A percentile compares a stretch with the other conserved stretches of the same genome.
phyloP scores from a whole-genome alignment of 2,797 vertebrate species.

The Thunnus albacares region DNA sequence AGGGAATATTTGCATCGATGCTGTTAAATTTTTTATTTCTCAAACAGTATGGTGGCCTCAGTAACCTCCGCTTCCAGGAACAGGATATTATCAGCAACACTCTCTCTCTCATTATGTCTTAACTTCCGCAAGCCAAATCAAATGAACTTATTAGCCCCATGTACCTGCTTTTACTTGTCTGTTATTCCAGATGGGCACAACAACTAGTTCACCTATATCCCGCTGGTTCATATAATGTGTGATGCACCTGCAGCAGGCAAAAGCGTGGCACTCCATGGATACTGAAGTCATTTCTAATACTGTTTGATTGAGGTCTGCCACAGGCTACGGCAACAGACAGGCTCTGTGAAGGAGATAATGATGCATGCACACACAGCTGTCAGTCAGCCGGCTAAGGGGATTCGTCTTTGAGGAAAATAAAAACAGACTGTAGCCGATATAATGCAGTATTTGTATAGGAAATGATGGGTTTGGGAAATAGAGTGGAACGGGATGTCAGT shows the following conservation, averaged over 20 bases:
- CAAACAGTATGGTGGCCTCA: constrained; percentile 29
- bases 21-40: constrained; percentile 4
- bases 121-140: constrained; percentile 38
- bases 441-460: constrained; percentile 77
- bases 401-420: constrained; percentile 76
- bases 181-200: constrained; percentile 20
- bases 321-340: constrained; percentile 75
- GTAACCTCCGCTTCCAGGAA: constrained; percentile 46
- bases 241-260: constrained; percentile 62
- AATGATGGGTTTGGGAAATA: constrained; percentile 74
- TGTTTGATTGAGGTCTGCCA: constrained; percentile 79
- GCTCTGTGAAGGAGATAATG: constrained; percentile 80
- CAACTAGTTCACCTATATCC: constrained; percentile 40
- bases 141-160: constrained; percentile 38
- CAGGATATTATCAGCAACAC: constrained; percentile 47
- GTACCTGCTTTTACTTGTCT: constrained; percentile 45
- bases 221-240: constrained; percentile 38
- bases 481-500: constrained; percentile 67
- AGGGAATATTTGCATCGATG: constrained; percentile 11
- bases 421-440: constrained; percentile 73
- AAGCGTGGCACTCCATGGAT: constrained; percentile 47
- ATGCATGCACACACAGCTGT: constrained; percentile 80
- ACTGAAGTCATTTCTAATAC: constrained; percentile 70
- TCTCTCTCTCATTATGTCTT: constrained; percentile 43
- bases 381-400: constrained; percentile 76